Evolutionary conservation across 2,113 vertebrate genomes (phyloP).

Genomic region (Erinaceus europaeus): DNA sequence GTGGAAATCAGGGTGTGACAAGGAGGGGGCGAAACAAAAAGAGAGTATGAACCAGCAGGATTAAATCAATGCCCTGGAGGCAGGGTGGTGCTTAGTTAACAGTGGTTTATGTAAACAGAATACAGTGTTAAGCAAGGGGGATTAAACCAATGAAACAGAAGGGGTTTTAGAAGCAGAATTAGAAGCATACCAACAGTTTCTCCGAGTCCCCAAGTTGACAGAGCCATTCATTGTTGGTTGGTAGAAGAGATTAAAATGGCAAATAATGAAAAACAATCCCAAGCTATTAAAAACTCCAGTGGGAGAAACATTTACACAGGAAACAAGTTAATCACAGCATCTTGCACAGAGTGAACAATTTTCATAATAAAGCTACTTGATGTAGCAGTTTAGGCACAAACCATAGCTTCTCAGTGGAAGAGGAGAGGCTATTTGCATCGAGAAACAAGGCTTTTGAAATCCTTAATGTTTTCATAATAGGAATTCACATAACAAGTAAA

Average conservation of each 20-base stretch:
- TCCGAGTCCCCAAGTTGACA: neutral
- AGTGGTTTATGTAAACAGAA: too few species aligned
- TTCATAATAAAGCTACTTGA: neutral
- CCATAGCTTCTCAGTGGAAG: neutral
- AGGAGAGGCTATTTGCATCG: neutral
- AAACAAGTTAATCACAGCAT: neutral
- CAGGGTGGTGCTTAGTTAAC: too few species aligned
- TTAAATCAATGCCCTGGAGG: too few species aligned
- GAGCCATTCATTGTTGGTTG: neutral
- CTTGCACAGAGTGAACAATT: too few species aligned
- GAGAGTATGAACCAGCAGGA: too few species aligned
- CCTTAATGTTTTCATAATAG: neutral
- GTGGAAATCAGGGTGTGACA: too few species aligned
- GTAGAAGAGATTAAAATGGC: neutral
- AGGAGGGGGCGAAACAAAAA: too few species aligned
- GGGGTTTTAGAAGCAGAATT: too few species aligned
- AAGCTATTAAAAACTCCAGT: neutral
- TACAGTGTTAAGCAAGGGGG: too few species aligned
- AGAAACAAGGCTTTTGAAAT: neutral
- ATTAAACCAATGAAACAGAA: too few species aligned
- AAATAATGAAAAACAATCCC: neutral
- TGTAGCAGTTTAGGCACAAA: neutral
- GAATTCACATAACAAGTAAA: neutral
- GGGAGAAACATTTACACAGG: neutral
- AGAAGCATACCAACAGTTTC: too few species aligned